phyloP scores from a whole-genome alignment of 2,797 vertebrate genomes.

The Phataginus tetradactyla region DNA sequence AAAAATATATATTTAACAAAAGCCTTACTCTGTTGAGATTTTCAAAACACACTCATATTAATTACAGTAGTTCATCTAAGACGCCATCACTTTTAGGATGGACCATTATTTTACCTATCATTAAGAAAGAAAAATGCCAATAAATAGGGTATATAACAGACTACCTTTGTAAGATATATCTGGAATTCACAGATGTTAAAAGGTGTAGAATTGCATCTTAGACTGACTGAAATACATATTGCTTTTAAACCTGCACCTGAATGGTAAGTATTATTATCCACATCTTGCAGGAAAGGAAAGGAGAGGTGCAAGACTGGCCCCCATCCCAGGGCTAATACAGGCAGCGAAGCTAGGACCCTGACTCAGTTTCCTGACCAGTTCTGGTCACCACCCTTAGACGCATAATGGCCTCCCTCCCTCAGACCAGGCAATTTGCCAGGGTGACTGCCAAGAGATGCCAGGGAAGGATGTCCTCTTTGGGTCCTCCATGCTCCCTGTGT shows the following conservation, averaged over 20 bases:
- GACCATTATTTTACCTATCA: neutral
- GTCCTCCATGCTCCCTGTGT: neutral
- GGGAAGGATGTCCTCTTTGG: neutral
- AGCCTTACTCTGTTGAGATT: neutral
- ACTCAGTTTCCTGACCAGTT: neutral
- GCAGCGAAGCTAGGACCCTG: neutral
- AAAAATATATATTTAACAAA: no score
- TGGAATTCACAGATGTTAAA: neutral
- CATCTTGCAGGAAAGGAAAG: neutral
- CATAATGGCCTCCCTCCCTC: neutral
- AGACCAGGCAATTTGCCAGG: neutral
- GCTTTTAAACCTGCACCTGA: neutral
- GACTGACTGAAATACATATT: neutral
- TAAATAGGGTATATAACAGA: neutral
- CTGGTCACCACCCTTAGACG: neutral
- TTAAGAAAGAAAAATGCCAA: neutral
- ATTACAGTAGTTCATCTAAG: neutral
- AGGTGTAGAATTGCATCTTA: neutral
- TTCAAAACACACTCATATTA: constrained; percentile 30
- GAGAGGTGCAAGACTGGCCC: neutral
- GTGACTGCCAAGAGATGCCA: neutral
- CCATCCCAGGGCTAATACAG: neutral
- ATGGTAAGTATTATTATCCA: neutral
- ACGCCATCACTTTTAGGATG: neutral
- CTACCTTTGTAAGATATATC: neutral